phyloP scores from a whole-genome alignment of 2,113 vertebrate species.

The Megaleporinus macrocephalus region DNA sequence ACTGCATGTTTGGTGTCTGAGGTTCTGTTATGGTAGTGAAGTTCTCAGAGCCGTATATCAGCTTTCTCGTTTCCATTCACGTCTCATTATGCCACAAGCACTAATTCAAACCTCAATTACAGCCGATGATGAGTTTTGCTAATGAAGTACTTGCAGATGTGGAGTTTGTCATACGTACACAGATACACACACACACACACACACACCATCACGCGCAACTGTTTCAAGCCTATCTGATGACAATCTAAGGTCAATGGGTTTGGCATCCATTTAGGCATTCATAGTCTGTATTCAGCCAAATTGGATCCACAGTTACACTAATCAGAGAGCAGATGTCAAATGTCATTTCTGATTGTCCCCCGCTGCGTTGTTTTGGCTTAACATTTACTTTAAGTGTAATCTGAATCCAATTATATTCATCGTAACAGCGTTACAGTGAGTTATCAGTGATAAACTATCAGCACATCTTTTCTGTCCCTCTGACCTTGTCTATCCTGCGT shows the following conservation, averaged over 20 bases:
- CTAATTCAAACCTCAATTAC: conserved; percentile 73
- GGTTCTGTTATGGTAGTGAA: neutral
- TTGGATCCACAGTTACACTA: neutral
- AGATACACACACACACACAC: conserved; percentile 11
- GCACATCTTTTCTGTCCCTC: conserved; percentile 13
- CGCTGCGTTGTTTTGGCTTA: neutral
- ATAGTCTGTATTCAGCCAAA: neutral
- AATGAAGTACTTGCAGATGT: conserved; percentile 71
- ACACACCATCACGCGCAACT: neutral
- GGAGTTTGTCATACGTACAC: conserved; percentile 56
- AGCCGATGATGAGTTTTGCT: conserved; percentile 72
- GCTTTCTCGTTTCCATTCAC: neutral
- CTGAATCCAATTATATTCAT: conserved; percentile 1
- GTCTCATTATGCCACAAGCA: conserved; percentile 57
- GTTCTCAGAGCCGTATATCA: conserved; percentile 19
- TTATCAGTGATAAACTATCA: neutral
- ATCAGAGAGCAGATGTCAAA: conserved; percentile 30
- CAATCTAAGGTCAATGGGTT: conserved; percentile 29
- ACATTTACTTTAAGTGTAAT: neutral
- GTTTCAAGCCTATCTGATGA: neutral
- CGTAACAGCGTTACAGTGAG: neutral
- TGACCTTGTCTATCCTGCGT: conserved; percentile 2
- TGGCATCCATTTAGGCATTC: conserved; percentile 2
- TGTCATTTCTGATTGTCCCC: neutral
- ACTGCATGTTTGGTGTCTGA: neutral